These are phyloP conservation scores for Nerophis lumbriciformis DNA, from an alignment of 2,113 vertebrate species.

Conservation along the genomic window DNA sequence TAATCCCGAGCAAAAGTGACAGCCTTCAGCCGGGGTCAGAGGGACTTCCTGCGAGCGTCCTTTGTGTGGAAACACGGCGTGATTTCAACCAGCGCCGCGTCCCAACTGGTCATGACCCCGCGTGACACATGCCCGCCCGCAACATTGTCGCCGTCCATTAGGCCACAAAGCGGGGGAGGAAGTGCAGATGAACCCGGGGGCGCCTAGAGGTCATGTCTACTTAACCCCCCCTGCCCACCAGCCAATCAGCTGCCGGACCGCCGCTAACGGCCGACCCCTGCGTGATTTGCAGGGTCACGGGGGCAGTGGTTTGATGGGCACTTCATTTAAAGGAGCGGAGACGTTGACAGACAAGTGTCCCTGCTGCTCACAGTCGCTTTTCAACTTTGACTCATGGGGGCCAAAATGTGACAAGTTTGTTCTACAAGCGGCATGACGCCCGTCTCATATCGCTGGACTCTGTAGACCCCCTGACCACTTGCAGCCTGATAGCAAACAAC, in stretches of 20 bases:
- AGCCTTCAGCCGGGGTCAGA: constrained; percentile 25
- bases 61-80: constrained; percentile 60
- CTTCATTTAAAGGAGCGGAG: constrained; percentile 53
- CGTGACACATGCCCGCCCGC: constrained; percentile 55
- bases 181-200: constrained; percentile 68
- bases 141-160: constrained; percentile 55
- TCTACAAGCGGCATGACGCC: constrained; percentile 1
- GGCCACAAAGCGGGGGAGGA: constrained; percentile 67
- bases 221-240: constrained; percentile 66
- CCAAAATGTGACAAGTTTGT: constrained; percentile 6
- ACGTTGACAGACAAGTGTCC: constrained; percentile 53
- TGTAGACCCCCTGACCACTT: neutral
- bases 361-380: constrained; percentile 47
- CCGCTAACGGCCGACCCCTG: constrained; percentile 51
- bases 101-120: constrained; percentile 19
- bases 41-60: constrained; percentile 23
- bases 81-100: constrained; percentile 34
- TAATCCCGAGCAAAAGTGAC: constrained; percentile 18
- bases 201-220: constrained; percentile 69
- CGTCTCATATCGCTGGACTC: constrained; percentile 5
- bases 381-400: constrained; percentile 32
- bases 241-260: constrained; percentile 67
- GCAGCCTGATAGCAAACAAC: neutral
- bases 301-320: constrained; percentile 60
- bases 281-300: constrained; percentile 58